phyloP scores from a whole-genome alignment of 2,888 invertebrate species.

The Nebria salina region DNA sequence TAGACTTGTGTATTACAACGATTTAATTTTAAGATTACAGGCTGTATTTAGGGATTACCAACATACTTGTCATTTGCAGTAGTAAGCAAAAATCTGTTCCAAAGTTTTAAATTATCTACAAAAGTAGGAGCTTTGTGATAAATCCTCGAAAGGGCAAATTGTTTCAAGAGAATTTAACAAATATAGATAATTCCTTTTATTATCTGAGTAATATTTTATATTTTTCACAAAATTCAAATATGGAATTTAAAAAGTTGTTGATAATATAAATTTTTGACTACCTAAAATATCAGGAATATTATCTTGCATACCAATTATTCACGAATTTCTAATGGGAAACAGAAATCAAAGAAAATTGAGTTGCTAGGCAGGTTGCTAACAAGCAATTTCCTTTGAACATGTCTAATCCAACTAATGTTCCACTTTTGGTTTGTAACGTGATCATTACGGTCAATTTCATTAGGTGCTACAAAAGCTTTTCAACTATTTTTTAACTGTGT shows the following conservation, averaged over 20 bases:
- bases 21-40: constrained; percentile 11
- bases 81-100: background rate
- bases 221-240: too few species aligned
- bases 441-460: background rate
- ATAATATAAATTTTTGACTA: too few species aligned
- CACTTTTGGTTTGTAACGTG: background rate
- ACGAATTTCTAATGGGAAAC: background rate
- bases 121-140: background rate
- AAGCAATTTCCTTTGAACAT: background rate
- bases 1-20: background rate
- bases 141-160: background rate
- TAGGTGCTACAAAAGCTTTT: background rate
- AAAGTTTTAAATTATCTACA: background rate
- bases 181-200: background rate
- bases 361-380: background rate
- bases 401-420: constrained; percentile 1
- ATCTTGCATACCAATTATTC: background rate
- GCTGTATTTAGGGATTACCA: background rate
- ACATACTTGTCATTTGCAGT: background rate
- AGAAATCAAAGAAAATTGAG: background rate
- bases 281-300: too few species aligned
- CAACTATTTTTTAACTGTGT: background rate
- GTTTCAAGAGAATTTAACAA: background rate
- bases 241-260: too few species aligned
- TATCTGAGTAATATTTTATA: too few species aligned